phyloP scores from a whole-genome alignment of 2,888 invertebrate genomes.

The Mesorhabditis spiculigera region DNA sequence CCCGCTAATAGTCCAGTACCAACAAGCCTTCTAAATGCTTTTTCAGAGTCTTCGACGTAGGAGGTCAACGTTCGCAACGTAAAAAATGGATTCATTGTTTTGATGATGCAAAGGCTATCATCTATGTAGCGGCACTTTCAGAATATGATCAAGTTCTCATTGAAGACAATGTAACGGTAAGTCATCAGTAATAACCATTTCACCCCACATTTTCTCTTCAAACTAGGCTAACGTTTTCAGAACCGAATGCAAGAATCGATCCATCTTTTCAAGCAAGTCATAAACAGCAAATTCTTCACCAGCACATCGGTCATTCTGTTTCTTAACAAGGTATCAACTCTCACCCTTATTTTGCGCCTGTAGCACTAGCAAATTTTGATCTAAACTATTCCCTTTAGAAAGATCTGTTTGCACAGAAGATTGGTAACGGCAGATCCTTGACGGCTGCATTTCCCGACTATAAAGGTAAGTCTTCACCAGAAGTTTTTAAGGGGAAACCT shows the following conservation, averaged over 20 bases:
- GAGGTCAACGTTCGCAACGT: constrained; percentile 86
- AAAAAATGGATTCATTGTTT: constrained; percentile 99
- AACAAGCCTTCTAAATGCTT: too few species aligned
- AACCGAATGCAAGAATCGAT: constrained; percentile 99
- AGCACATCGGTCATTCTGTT: constrained; percentile 80
- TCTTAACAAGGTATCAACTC: constrained; percentile 64
- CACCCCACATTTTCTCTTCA: neutral
- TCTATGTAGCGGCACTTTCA: constrained; percentile 97
- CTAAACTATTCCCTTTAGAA: constrained; percentile 11
- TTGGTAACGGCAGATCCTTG: constrained; percentile 37
- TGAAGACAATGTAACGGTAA: constrained; percentile 97
- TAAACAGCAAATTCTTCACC: constrained; percentile 99
- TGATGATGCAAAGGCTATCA: constrained; percentile 88
- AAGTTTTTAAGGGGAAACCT: neutral
- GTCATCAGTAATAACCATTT: neutral
- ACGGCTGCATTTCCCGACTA: constrained; percentile 43
- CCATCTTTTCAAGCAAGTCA: constrained; percentile 98
- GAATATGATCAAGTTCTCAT: constrained; percentile 99
- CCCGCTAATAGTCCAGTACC: too few species aligned
- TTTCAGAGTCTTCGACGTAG: constrained; percentile 92
- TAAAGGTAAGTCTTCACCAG: constrained; percentile 24
- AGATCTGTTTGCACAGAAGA: constrained; percentile 50
- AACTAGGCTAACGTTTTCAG: constrained; percentile 63
- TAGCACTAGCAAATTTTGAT: too few species aligned
- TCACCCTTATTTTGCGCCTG: too few species aligned